These are phyloP conservation scores for Solenopsis invicta DNA, from an alignment of 1,140 invertebrate genomes.

Conservation along the genomic window DNA sequence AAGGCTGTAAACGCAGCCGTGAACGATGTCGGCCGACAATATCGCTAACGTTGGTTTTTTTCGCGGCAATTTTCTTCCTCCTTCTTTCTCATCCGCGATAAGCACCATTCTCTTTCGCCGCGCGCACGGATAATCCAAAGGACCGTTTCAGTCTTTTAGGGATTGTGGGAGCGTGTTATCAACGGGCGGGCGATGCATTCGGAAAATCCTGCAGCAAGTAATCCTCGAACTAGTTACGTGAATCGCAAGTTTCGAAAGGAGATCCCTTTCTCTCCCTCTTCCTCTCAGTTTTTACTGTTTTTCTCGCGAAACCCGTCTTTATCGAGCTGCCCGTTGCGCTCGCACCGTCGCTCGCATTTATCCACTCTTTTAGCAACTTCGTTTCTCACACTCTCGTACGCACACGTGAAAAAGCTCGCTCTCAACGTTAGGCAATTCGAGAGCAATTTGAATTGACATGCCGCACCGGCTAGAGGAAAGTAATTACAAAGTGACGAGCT, in stretches of 20 bases:
- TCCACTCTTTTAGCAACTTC: constrained; percentile 31
- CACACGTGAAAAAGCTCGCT: constrained; percentile 2
- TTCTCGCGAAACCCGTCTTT: not conserved
- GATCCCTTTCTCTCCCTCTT: constrained; percentile 3
- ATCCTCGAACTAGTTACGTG: constrained; percentile 75
- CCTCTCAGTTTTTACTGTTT: not conserved
- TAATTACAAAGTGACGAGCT: constrained; percentile 80
- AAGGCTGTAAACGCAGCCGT: constrained; percentile 35
- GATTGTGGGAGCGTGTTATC: constrained; percentile 23
- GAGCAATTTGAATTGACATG: constrained; percentile 84
- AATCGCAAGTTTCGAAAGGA: constrained; percentile 41
- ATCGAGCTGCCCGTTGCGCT: not conserved
- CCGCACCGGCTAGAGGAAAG: constrained; percentile 79
- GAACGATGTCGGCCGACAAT: constrained; percentile 35
- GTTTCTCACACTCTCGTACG: not conserved
- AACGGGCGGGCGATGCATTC: constrained; percentile 62
- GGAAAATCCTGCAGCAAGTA: constrained; percentile 37
- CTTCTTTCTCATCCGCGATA: constrained; percentile 47
- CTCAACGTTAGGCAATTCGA: constrained; percentile 80
- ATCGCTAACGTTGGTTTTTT: constrained; percentile 45
- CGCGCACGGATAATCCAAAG: constrained; percentile 68
- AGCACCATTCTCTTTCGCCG: constrained; percentile 71
- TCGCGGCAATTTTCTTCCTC: constrained; percentile 49
- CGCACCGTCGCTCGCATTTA: constrained; percentile 32
- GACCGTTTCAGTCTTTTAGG: constrained; percentile 61